These are phyloP conservation scores for Helogale parvula DNA, from an alignment of 2,113 vertebrate species.

Conservation along the genomic window DNA sequence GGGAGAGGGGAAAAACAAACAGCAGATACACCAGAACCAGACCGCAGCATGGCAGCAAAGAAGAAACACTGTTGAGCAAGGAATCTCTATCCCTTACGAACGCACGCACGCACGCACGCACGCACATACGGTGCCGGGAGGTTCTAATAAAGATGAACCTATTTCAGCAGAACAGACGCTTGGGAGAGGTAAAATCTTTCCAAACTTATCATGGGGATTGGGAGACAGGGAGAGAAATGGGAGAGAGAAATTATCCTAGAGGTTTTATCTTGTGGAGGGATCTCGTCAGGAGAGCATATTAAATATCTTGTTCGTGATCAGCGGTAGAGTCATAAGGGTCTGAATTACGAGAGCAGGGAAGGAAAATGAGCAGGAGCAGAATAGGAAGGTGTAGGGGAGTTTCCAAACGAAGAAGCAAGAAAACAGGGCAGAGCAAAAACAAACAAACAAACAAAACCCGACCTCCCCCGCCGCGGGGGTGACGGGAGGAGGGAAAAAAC, in stretches of 20 bases:
- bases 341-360: neutral
- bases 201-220: neutral
- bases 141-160: neutral
- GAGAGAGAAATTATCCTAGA: no score
- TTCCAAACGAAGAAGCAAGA: neutral
- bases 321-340: neutral
- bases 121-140: no score
- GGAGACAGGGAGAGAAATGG: neutral
- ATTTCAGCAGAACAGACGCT: neutral
- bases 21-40: neutral
- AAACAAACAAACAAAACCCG: neutral
- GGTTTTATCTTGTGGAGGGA: neutral
- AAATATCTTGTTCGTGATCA: neutral
- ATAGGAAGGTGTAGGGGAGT: neutral
- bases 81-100: neutral
- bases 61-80: neutral
- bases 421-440: neutral
- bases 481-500: neutral
- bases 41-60: neutral
- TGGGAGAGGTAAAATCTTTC: neutral
- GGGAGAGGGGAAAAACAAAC: neutral
- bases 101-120: accelerated
- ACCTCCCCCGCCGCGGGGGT: neutral
- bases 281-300: neutral
- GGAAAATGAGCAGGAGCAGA: neutral